Evolutionary conservation across 2,888 invertebrate genomes (phyloP), one percentile per base, ranked within the genome.

Genomic region (Bursaphelenchus okinawaensis): DNA sequence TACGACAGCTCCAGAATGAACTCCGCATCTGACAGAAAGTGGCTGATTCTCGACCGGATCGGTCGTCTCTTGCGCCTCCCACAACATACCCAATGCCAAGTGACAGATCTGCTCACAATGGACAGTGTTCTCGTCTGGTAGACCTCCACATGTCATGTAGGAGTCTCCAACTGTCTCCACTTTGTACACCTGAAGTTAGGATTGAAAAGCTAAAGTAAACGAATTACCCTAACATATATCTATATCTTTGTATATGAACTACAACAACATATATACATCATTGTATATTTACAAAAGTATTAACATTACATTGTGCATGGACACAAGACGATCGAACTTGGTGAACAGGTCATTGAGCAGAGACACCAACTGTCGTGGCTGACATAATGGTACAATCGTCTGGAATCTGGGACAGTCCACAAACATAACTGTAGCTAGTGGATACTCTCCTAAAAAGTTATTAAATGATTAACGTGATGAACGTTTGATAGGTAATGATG

Each of bases 301-400:
- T n/a, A n/a, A n/a, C n/a, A n/a, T n/a, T 31, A 73, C 75, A 31
- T 69, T 68, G 51, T 77, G 76, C 20, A 78, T 65, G 27, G 71
- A 72, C 8, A 77, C 73, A 7, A 80, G 68, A 8, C 75, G 68
- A 51, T 79, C 78, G 31, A 78, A 72, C 27, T 77, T 74, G 9
- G 79, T 79, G 75, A 84, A 85, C 20, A 84, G 75, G 28, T 80
- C 80, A 69, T 85, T 84, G 23, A 84, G 75, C 62, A 84, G 75
- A 58, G 73, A 70, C 0, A 84, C 83, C 19, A 84, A 75, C 31
- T 83, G 77, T 56, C 80, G 76, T 3, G 84, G 84, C 19, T 77
- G 72, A 63, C 81, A 79, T 6, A 75, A 68, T 4, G 83, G 78
- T 0, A 83, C 80, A 50, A 84, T 83, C 62, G 73, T 74, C 55